Base-by-base conservation (phyloP, 2,888 invertebrate species). In the Phaonia tiefii region DNA sequence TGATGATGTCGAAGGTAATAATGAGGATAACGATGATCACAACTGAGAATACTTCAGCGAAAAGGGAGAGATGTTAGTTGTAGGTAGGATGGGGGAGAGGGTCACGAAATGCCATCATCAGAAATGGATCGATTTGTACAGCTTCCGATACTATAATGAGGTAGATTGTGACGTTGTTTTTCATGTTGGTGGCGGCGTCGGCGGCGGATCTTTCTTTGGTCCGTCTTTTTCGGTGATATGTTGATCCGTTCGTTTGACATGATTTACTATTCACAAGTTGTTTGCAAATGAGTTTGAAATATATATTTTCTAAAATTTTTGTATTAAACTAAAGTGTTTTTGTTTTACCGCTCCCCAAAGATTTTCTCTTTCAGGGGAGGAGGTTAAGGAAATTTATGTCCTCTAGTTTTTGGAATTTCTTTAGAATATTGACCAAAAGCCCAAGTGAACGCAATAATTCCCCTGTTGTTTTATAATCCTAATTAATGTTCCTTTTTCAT, bases 201-300 rank as follows among this genome's bases (percentile, higher is more conserved):
- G 5, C 4, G n/a, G 15, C 15, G 31, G n/a, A 17, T 58, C n/a
- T 25, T 25, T 17, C 31, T 2, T n/a, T 60, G 17, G 60, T 60
- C 60, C 39, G 60, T 39, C 60, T 39, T 20, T 60, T 11, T 56
- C 56, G 15, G 26, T 70, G 66, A 73, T 25, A 80, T 71, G 74
- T 77, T 80, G 74, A 80, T 77, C 80, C 80, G 71, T 80, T 76
- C 66, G 17, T 20, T 74, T 80, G 76, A 80, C 80, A 80, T 77
- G 80, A 80, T 80, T 80, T 74, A 80, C 60, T 71, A 74, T 44
- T 15, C 67, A 71, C 74, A 80, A 71, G 72, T 69, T 80, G 77
- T 46, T 77, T 77, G 74, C 80, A 75, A 75, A 81, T 56, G 67
- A 60, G 22, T 75, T 75, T 71, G 0, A 22, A 42, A 13, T 3